These are phyloP conservation scores for Cheilosia vernalis DNA, from an alignment of 2,888 invertebrate genomes.

Conservation along the genomic window DNA sequence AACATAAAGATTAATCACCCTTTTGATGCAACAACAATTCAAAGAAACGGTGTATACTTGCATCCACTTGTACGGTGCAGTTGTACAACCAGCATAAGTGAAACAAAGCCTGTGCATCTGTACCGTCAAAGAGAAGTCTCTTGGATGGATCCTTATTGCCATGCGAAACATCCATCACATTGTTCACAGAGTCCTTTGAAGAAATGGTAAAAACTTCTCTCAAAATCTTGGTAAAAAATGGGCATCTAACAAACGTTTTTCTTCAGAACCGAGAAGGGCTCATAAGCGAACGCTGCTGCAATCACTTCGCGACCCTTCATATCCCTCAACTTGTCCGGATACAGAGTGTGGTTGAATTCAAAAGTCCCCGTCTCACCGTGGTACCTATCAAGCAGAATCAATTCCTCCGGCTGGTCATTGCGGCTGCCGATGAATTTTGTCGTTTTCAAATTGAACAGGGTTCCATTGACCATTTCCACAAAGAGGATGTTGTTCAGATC, in stretches of 20 bases:
- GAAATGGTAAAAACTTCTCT: neutral
- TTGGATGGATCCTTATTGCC: slow-evolving; percentile 45
- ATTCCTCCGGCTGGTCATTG: slow-evolving; percentile 75
- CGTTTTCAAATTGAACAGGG: slow-evolving; percentile 79
- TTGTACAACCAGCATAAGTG: slow-evolving; percentile 52
- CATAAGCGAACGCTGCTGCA: slow-evolving; percentile 80
- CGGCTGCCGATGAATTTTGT: slow-evolving; percentile 80
- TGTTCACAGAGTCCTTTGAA: slow-evolving; percentile 19
- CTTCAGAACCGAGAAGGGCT: slow-evolving; percentile 80
- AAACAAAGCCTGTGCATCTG: slow-evolving; percentile 53
- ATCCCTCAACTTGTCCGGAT: slow-evolving; percentile 79
- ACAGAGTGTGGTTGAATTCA: slow-evolving; percentile 75
- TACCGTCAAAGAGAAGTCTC: slow-evolving; percentile 48
- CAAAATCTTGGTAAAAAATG: neutral
- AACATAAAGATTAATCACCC: neutral
- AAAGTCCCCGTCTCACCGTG: slow-evolving; percentile 73
- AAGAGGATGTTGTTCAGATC: slow-evolving; percentile 80
- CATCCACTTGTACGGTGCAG: slow-evolving; percentile 46
- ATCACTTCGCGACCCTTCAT: slow-evolving; percentile 79
- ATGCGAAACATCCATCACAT: slow-evolving; percentile 46
- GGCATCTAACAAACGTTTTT: slow-evolving; percentile 75
- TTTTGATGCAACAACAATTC: too few relatives aligned
- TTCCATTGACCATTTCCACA: slow-evolving; percentile 72
- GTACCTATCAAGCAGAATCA: slow-evolving; percentile 78
- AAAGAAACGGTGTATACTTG: neutral